Evolutionary conservation across 1,140 invertebrate species (phyloP).

Genomic region (Stenopsyche tienmushanensis): DNA sequence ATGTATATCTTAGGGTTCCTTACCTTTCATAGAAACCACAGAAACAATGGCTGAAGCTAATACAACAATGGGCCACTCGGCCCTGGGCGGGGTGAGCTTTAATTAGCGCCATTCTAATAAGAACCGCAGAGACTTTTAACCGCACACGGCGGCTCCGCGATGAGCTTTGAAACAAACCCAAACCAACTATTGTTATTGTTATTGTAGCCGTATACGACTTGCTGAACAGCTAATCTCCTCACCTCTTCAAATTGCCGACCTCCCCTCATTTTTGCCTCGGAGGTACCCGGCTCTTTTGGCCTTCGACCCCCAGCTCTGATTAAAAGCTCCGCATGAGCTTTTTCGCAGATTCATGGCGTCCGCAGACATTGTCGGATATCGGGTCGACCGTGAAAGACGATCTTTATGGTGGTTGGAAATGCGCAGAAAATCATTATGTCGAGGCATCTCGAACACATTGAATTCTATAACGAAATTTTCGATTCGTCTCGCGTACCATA

Average conservation of each 20-base stretch:
- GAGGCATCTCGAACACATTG: conserved; percentile 5
- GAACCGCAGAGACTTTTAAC: conserved; percentile 11
- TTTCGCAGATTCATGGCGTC: too few relatives aligned
- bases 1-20: too few relatives aligned
- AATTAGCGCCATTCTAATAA: conserved; percentile 29
- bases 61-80: conserved; percentile 31
- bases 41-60: conserved; percentile 22
- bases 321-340: background rate
- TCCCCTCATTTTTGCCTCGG: conserved; percentile 2
- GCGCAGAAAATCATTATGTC: too few relatives aligned
- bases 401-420: too few relatives aligned
- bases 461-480: conserved; percentile 42
- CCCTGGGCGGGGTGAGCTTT: conserved; percentile 22
- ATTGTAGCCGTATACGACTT: conserved; percentile 1
- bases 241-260: conserved; percentile 14
- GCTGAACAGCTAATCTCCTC: conserved; percentile 16
- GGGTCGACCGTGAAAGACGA: too few relatives aligned
- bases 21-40: conserved; percentile 11
- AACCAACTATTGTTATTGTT: conserved; percentile 16
- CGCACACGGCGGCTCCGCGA: background rate
- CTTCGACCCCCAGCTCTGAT: background rate
- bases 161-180: conserved; percentile 9
- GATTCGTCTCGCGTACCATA: conserved; percentile 42
- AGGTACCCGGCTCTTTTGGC: background rate
- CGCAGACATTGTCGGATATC: too few relatives aligned